These are phyloP conservation scores for Acrossocheilus fasciatus DNA, from an alignment of 2,797 vertebrate genomes.

Conservation along the genomic window DNA sequence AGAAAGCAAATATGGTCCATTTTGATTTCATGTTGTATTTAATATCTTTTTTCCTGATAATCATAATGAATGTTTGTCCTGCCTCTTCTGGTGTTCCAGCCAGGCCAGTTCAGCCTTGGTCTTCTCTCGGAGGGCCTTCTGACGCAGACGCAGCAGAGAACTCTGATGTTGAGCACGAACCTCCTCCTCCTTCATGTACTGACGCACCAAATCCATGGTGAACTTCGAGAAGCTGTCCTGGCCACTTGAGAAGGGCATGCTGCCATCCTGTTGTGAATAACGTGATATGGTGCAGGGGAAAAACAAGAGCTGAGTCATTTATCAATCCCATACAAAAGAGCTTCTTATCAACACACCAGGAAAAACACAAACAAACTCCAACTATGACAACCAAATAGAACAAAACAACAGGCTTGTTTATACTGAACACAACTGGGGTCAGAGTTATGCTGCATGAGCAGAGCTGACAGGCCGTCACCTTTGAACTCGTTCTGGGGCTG, in stretches of 20 bases:
- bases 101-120: slow-evolving; percentile 93
- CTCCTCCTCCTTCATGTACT: slow-evolving; percentile 98
- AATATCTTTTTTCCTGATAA: neutral
- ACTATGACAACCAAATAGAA: slow-evolving; percentile 30
- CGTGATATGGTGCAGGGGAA: neutral
- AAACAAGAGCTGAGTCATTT: neutral
- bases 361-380: slow-evolving; percentile 6
- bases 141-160: slow-evolving; percentile 90
- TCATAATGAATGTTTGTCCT: slow-evolving; percentile 29
- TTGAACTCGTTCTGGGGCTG: slow-evolving; percentile 64
- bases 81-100: slow-evolving; percentile 96
- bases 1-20: neutral
- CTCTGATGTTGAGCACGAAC: slow-evolving; percentile 95
- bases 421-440: neutral
- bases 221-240: slow-evolving; percentile 96
- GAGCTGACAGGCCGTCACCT: slow-evolving; percentile 63
- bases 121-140: slow-evolving; percentile 96
- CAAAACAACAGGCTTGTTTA: neutral
- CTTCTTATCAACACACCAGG: slow-evolving; percentile 2
- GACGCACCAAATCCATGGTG: slow-evolving; percentile 98
- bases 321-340: slow-evolving; percentile 12
- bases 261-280: slow-evolving; percentile 77
- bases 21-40: neutral
- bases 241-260: slow-evolving; percentile 89
- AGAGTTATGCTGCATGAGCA: neutral